These are phyloP conservation scores for Cyphomyrmex costatus DNA, from an alignment of 1,140 invertebrate species.

Conservation along the genomic window DNA sequence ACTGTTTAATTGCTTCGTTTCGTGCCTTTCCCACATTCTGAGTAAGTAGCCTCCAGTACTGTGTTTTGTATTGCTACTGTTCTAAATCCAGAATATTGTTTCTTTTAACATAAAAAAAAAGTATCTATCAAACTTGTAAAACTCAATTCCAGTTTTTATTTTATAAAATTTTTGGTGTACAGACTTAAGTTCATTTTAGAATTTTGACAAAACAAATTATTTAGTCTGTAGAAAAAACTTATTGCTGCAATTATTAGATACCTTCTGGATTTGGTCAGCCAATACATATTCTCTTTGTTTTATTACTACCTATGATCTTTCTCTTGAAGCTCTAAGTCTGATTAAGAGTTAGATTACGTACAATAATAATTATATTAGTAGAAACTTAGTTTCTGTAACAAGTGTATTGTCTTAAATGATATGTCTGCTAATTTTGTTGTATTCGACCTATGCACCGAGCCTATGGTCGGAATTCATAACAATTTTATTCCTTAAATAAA, in stretches of 20 bases:
- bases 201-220: slow-evolving; percentile 1
- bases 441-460: slow-evolving; percentile 77
- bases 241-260: slow-evolving; percentile 16
- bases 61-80: slow-evolving; percentile 36
- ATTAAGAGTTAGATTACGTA: slow-evolving; percentile 81
- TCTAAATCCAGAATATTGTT: slow-evolving; percentile 67
- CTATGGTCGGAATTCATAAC: slow-evolving; percentile 79
- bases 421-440: slow-evolving; percentile 86
- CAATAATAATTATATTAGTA: slow-evolving; percentile 84
- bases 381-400: slow-evolving; percentile 86
- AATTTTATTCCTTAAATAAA: slow-evolving; percentile 83
- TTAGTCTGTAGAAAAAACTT: slow-evolving; percentile 15
- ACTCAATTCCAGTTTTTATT: not conserved
- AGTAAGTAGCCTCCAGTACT: slow-evolving; percentile 82
- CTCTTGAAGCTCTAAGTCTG: slow-evolving; percentile 72
- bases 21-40: slow-evolving; percentile 79
- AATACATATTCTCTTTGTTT: slow-evolving; percentile 38
- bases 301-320: slow-evolving; percentile 69
- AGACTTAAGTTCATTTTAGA: slow-evolving; percentile 12
- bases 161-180: not conserved
- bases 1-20: slow-evolving; percentile 86
- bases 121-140: not conserved
- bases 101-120: slow-evolving; percentile 9
- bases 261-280: slow-evolving; percentile 67
- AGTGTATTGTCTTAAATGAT: slow-evolving; percentile 87